Evolutionary conservation across 2,888 invertebrate genomes (phyloP).

Genomic region (Yponomeuta plumbellus): DNA sequence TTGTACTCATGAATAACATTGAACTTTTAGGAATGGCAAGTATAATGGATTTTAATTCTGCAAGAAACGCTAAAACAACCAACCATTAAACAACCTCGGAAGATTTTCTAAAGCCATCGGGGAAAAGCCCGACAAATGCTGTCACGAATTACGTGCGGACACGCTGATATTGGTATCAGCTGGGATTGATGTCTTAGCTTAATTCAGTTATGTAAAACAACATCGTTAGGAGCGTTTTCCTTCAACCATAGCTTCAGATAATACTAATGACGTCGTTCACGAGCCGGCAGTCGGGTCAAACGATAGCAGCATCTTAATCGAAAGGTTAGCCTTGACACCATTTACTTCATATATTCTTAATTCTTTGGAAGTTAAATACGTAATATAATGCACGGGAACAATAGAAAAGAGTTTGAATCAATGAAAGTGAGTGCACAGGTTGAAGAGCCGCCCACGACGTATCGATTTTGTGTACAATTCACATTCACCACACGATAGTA

Average conservation of each 20-base stretch:
- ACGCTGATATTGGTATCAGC: not conserved
- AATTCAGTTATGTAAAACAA: not conserved
- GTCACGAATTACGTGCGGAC: not conserved
- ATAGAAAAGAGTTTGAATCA: not conserved
- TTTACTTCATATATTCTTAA: not conserved
- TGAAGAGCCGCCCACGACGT: not conserved
- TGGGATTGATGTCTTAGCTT: not conserved
- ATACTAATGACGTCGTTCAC: not conserved
- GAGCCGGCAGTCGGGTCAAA: not conserved
- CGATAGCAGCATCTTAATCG: too few species aligned
- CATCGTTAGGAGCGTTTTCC: not conserved
- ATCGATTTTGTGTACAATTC: not conserved
- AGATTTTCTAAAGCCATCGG: not conserved
- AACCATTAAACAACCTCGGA: too few species aligned
- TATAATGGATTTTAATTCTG: too few species aligned
- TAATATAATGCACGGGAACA: too few species aligned
- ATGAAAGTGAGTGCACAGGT: not conserved
- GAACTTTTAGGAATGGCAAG: too few species aligned
- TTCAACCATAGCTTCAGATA: not conserved
- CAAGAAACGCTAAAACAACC: too few species aligned
- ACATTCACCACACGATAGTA: not conserved
- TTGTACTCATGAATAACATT: too few species aligned
- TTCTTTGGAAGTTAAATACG: too few species aligned
- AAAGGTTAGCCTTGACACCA: not conserved
- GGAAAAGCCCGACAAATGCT: not conserved